phyloP scores from a whole-genome alignment of 2,113 vertebrate species.

The Pao palembangensis region DNA sequence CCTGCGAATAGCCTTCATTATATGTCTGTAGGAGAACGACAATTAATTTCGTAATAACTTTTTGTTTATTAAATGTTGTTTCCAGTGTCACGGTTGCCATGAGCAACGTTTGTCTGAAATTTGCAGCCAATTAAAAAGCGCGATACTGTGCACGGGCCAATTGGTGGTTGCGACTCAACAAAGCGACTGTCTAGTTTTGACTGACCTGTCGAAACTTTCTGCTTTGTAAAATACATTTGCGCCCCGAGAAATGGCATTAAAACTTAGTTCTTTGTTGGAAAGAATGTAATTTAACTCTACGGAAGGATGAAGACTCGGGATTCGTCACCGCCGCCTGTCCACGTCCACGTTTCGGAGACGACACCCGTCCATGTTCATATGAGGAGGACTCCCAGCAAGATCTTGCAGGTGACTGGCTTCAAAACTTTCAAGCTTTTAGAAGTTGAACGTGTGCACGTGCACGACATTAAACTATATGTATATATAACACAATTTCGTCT shows the following conservation, averaged over 20 bases:
- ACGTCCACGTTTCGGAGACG: conserved; percentile 89
- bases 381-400: conserved; percentile 80
- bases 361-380: conserved; percentile 91
- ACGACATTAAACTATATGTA: too few species aligned
- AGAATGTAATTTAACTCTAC: neutral
- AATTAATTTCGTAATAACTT: neutral
- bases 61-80: neutral
- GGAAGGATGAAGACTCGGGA: conserved; percentile 85
- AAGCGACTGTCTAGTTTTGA: neutral
- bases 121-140: conserved; percentile 55
- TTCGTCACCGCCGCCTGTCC: conserved; percentile 83
- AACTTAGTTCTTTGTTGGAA: too few species aligned
- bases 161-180: conserved; percentile 14
- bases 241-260: conserved; percentile 3
- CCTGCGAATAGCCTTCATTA: too few species aligned
- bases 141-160: conserved; percentile 51
- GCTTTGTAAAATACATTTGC: neutral
- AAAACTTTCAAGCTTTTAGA: too few species aligned
- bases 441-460: too few species aligned
- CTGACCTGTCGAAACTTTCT: too few species aligned
- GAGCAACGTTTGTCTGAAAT: conserved; percentile 41
- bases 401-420: conserved; percentile 40
- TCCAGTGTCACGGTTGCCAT: conserved; percentile 36
- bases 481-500: neutral
- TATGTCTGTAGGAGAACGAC: too few species aligned